Percentiles rank a stretch among this genome's conserved stretches.
Evolutionary conservation across 2,113 vertebrate genomes (phyloP).

Genomic region (Fukomys damarensis): DNA sequence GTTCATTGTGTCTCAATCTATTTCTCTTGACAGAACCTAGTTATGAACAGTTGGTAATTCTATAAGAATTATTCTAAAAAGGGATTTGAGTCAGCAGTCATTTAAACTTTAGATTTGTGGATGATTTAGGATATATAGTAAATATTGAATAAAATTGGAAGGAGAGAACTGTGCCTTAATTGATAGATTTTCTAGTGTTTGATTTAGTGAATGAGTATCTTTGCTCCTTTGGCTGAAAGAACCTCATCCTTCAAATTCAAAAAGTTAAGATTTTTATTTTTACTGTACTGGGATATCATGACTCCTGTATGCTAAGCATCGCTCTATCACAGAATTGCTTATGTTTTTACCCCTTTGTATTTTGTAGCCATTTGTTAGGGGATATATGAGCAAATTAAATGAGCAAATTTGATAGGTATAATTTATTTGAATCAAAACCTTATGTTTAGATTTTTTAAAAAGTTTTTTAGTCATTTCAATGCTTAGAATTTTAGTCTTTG

Average conservation of each 20-base stretch:
- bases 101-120: constrained; percentile 6
- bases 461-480: constrained; percentile 13
- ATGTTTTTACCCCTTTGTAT: background rate
- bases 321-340: background rate
- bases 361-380: constrained; percentile 25
- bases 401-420: background rate
- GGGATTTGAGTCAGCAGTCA: background rate
- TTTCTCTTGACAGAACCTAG: background rate
- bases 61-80: constrained; percentile 55
- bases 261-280: background rate
- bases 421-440: constrained; percentile 21
- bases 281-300: background rate
- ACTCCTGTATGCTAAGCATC: background rate
- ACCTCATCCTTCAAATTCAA: background rate
- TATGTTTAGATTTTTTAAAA: background rate
- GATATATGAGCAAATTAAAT: constrained; percentile 9
- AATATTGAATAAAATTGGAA: constrained; percentile 55
- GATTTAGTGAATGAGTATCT: constrained; percentile 28
- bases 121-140: constrained; percentile 25
- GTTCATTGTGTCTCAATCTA: background rate
- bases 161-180: background rate
- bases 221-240: constrained; percentile 49
- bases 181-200: constrained; percentile 29
- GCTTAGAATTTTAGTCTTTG: constrained; percentile 40
- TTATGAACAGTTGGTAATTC: background rate